These are phyloP conservation scores for Sinhomidia bicolor DNA, from an alignment of 2,888 invertebrate genomes.

Conservation along the genomic window DNA sequence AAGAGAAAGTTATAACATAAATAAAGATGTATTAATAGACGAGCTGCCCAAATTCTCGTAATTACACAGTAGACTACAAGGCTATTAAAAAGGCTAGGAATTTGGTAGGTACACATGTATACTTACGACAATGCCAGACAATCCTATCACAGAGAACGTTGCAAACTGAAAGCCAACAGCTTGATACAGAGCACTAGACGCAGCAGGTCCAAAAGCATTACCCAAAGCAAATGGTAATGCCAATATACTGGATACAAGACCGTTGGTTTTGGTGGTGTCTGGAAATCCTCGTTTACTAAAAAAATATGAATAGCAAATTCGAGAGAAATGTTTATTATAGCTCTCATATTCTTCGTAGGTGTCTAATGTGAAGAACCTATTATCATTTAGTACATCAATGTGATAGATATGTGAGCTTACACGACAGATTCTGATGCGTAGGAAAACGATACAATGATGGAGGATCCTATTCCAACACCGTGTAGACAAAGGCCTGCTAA, in stretches of 20 bases:
- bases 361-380: no score
- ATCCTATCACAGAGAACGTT: constrained; percentile 69
- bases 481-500: constrained; percentile 70
- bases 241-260: constrained; percentile 71
- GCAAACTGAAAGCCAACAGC: constrained; percentile 74
- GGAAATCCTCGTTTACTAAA: constrained; percentile 70
- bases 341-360: no score
- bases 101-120: neutral
- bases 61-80: neutral
- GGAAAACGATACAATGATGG: constrained; percentile 73
- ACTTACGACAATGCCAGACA: constrained; percentile 65
- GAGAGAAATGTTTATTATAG: no score
- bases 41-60: neutral
- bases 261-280: constrained; percentile 68
- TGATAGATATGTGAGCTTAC: constrained; percentile 62
- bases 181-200: constrained; percentile 72
- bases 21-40: no score
- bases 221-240: constrained; percentile 75
- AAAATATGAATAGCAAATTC: neutral
- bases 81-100: neutral
- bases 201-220: constrained; percentile 74
- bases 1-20: no score
- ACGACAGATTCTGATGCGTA: constrained; percentile 67
- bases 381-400: no score
- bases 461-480: constrained; percentile 76